A percentile compares a stretch with the other conserved stretches of the same genome.
Conservation (phyloP, 2,888 invertebrate species). For the Hypomecis atomaria region DNA sequence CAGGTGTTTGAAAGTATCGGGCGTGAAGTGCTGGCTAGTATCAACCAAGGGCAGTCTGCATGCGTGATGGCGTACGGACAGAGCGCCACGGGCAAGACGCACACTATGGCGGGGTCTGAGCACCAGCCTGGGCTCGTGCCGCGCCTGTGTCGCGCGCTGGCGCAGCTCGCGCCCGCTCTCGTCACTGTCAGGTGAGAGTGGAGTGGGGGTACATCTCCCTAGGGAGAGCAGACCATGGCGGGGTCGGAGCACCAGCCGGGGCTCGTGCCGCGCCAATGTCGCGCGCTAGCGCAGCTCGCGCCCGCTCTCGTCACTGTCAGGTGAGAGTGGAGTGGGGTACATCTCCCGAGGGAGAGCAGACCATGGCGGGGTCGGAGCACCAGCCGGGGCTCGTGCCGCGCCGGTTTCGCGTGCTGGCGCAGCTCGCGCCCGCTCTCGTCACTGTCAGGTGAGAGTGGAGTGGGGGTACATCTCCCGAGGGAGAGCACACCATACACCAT, state of each 20-base stretch:
- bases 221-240: too few species aligned
- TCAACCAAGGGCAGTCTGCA: slow-evolving; percentile 86
- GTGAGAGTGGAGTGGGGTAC: too few species aligned
- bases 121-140: slow-evolving; percentile 73
- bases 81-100: slow-evolving; percentile 91
- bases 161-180: slow-evolving; percentile 48
- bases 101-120: slow-evolving; percentile 89
- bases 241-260: too few species aligned
- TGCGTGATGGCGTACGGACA: slow-evolving; percentile 91
- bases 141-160: slow-evolving; percentile 70
- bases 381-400: slow-evolving; percentile 75
- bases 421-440: slow-evolving; percentile 43
- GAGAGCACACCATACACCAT: too few species aligned
- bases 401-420: slow-evolving; percentile 68
- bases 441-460: slow-evolving; percentile 32
- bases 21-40: slow-evolving; percentile 85
- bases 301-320: too few species aligned
- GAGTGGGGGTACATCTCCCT: too few species aligned
- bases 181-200: slow-evolving; percentile 30
- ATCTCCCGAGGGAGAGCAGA: too few species aligned
- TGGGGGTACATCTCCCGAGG: too few species aligned
- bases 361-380: slow-evolving; percentile 87
- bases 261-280: slow-evolving; percentile 74
- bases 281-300: slow-evolving; percentile 63
- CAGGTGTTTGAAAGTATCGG: slow-evolving; percentile 89